Evolutionary conservation across 1,140 invertebrate genomes (phyloP).

Genomic region (Penaeus vannamei): DNA sequence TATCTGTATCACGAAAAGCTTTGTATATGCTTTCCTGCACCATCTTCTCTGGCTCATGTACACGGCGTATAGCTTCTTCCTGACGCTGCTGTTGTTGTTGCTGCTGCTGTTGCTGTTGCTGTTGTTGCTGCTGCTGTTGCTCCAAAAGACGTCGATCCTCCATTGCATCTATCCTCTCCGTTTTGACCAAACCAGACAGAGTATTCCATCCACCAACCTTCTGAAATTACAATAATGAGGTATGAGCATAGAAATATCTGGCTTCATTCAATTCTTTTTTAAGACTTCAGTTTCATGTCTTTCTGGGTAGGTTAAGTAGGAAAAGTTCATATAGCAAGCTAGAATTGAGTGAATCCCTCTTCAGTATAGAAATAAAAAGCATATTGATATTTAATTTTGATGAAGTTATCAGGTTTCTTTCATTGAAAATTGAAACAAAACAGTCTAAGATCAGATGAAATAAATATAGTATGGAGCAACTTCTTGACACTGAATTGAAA

Average conservation of each 20-base stretch:
- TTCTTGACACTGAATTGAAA: slow-evolving; percentile 8
- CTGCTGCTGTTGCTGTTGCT: slow-evolving; percentile 44
- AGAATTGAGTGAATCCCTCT: too few species aligned
- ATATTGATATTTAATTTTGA: too few species aligned
- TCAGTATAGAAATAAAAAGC: too few species aligned
- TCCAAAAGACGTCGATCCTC: slow-evolving; percentile 64
- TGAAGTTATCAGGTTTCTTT: too few species aligned
- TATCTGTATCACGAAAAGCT: slow-evolving; percentile 58
- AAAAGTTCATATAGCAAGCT: too few species aligned
- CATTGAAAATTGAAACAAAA: too few species aligned
- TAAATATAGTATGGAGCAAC: background rate
- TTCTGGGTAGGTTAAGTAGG: too few species aligned
- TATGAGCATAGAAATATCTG: too few species aligned
- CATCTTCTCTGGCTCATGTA: slow-evolving; percentile 61
- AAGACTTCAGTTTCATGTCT: too few species aligned
- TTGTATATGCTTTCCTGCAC: slow-evolving; percentile 67
- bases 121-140: slow-evolving; percentile 48
- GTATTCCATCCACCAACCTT: slow-evolving; percentile 62
- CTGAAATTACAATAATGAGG: slow-evolving; percentile 45
- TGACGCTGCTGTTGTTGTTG: slow-evolving; percentile 51
- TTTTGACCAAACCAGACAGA: slow-evolving; percentile 36
- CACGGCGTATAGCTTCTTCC: slow-evolving; percentile 59
- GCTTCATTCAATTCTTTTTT: too few species aligned
- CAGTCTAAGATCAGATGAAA: too few species aligned
- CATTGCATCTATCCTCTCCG: slow-evolving; percentile 41